phyloP scores from a whole-genome alignment of 2,797 vertebrate genomes.

The Pseudochirops cupreus region DNA sequence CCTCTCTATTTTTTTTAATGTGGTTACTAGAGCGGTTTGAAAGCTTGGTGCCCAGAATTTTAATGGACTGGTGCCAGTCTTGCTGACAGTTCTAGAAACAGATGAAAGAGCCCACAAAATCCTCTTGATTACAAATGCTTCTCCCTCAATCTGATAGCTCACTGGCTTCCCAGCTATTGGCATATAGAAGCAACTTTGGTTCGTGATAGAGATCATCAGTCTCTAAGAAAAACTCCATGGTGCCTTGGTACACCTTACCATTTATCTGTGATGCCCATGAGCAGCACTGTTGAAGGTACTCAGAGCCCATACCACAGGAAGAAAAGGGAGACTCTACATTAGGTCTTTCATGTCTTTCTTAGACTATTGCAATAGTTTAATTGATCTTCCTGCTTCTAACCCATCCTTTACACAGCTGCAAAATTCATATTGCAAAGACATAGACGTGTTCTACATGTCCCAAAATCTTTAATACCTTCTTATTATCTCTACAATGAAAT shows the following conservation, averaged over 20 bases:
- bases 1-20: constrained; percentile 57
- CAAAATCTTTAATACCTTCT: neutral
- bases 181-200: constrained; percentile 61
- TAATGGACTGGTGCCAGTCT: constrained; percentile 73
- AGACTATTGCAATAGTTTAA: neutral
- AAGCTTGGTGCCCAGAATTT: constrained; percentile 71
- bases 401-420: neutral
- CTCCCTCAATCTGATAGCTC: constrained; percentile 46
- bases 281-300: neutral
- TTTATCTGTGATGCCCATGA: neutral
- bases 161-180: constrained; percentile 67
- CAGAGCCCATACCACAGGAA: neutral
- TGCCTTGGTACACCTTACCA: neutral
- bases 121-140: constrained; percentile 73
- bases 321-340: neutral
- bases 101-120: constrained; percentile 58
- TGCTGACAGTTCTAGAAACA: constrained; percentile 60
- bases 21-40: constrained; percentile 60
- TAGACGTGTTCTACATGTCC: neutral
- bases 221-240: constrained; percentile 29
- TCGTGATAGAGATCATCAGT: constrained; percentile 27
- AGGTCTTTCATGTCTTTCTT: neutral
- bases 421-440: neutral
- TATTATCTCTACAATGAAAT: neutral
- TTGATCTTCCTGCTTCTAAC: neutral